Evolutionary conservation across 2,888 invertebrate genomes (phyloP).

Genomic region (Eupithecia insigniata): DNA sequence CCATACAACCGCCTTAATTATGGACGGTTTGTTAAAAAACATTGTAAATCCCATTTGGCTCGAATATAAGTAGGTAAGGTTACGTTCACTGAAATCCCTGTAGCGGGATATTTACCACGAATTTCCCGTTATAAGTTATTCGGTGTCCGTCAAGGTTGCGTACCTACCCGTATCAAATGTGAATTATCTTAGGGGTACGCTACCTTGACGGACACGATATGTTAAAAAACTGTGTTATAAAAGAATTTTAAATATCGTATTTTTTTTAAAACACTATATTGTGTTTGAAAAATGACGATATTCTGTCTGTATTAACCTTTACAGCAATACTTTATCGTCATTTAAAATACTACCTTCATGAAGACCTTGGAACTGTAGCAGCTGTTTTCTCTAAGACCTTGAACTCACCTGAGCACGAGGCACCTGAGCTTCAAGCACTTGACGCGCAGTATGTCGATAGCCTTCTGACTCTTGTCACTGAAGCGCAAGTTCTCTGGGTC

Average conservation of each 20-base stretch:
- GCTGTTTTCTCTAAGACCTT: neutral
- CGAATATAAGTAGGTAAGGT: too few relatives aligned
- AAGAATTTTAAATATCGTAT: too few relatives aligned
- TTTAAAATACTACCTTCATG: too few relatives aligned
- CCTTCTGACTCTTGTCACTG: slow-evolving; percentile 99
- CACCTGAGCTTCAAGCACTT: slow-evolving; percentile 97
- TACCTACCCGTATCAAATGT: too few relatives aligned
- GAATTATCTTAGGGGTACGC: too few relatives aligned
- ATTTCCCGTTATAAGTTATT: neutral
- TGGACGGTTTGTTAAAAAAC: too few relatives aligned
- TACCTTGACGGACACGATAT: too few relatives aligned
- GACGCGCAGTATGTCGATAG: slow-evolving; percentile 98
- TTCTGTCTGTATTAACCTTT: neutral
- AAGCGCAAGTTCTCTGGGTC: slow-evolving; percentile 99
- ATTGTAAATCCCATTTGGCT: too few relatives aligned
- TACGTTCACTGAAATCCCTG: neutral
- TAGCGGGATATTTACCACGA: neutral
- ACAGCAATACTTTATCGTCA: neutral
- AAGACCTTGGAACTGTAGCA: neutral
- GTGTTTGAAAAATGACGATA: neutral
- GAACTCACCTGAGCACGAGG: slow-evolving; percentile 92
- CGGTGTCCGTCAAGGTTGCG: too few relatives aligned
- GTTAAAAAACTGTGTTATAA: too few relatives aligned
- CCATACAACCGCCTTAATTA: too few relatives aligned
- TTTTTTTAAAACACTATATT: too few relatives aligned